phyloP scores from a whole-genome alignment of 2,888 invertebrate genomes.

The Lasioglossum pauxillum region DNA sequence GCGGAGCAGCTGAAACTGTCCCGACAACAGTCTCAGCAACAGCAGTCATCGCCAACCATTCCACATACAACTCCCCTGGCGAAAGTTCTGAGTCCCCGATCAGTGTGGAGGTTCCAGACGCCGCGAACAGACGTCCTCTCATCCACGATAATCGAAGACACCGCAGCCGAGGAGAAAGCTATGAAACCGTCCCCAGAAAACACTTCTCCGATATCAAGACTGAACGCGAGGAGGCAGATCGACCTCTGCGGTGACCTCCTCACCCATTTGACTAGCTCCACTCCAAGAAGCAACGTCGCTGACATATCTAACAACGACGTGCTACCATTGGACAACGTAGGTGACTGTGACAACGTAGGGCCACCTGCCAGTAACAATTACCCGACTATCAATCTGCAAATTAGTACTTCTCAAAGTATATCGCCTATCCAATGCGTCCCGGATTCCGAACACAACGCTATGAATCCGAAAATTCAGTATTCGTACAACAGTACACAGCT shows the following conservation, averaged over 20 bases:
- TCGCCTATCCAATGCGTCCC: constrained; percentile 13
- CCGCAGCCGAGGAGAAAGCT: constrained; percentile 90
- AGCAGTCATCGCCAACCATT: constrained; percentile 82
- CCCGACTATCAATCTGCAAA: background rate
- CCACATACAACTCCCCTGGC: constrained; percentile 76
- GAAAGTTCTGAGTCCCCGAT: constrained; percentile 89
- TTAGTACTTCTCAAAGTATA: background rate
- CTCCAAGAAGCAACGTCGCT: background rate
- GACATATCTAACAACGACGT: constrained; percentile 11
- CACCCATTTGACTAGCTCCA: background rate
- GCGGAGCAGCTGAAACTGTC: constrained; percentile 92
- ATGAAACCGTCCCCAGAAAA: constrained; percentile 82
- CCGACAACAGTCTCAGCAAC: constrained; percentile 85
- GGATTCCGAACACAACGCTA: background rate
- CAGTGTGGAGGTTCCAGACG: constrained; percentile 90
- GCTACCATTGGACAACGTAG: background rate
- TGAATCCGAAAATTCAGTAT: constrained; percentile 24
- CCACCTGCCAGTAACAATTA: background rate
- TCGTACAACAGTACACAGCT: constrained; percentile 34
- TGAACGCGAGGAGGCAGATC: constrained; percentile 73
- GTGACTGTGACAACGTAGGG: background rate
- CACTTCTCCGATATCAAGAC: constrained; percentile 69
- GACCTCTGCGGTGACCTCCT: constrained; percentile 66
- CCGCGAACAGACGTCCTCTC: constrained; percentile 93
- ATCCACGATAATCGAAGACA: constrained; percentile 94